Percentiles rank a stretch among this genome's conserved stretches.
phyloP scores from a whole-genome alignment of 2,113 vertebrate species.

The Bothrops jararaca region DNA sequence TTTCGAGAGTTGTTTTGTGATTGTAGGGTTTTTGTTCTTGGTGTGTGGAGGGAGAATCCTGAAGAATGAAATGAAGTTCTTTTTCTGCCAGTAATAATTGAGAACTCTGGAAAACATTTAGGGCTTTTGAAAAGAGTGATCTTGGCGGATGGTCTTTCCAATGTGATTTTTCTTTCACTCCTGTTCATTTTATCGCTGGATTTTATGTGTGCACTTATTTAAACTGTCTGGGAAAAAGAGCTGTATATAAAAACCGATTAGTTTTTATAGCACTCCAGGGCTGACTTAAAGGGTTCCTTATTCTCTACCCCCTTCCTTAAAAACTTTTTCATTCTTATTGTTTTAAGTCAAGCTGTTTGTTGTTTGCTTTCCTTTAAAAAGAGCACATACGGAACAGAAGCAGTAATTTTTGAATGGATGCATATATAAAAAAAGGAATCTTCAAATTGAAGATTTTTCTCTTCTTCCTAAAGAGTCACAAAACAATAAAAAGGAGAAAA shows the following conservation, averaged over 20 bases:
- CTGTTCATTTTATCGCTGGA: slow-evolving; percentile 61
- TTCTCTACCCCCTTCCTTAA: slow-evolving; percentile 31
- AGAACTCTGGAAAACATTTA: slow-evolving; percentile 18
- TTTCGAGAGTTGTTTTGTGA: background rate
- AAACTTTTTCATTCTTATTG: slow-evolving; percentile 48
- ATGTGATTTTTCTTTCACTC: slow-evolving; percentile 46
- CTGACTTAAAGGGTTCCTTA: slow-evolving; percentile 53
- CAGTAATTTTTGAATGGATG: slow-evolving; percentile 60
- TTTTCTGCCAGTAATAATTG: slow-evolving; percentile 48
- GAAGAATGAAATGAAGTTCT: slow-evolving; percentile 21
- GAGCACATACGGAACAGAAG: slow-evolving; percentile 64
- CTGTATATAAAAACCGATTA: slow-evolving; percentile 70
- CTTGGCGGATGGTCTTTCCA: slow-evolving; percentile 39
- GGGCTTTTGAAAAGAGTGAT: slow-evolving; percentile 47
- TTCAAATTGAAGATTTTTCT: slow-evolving; percentile 6
- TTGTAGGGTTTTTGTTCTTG: background rate
- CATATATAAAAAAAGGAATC: slow-evolving; percentile 49
- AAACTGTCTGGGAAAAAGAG: slow-evolving; percentile 65
- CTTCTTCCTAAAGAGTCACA: slow-evolving; percentile 29
- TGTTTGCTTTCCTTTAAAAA: slow-evolving; percentile 17
- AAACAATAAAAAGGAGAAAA: slow-evolving; percentile 30
- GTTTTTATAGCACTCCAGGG: slow-evolving; percentile 71
- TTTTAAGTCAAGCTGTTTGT: slow-evolving; percentile 6
- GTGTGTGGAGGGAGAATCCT: background rate
- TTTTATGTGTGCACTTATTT: slow-evolving; percentile 72